These are phyloP conservation scores for Sphenopsis melanotis DNA, from an alignment of 2,797 vertebrate genomes.

Conservation along the genomic window DNA sequence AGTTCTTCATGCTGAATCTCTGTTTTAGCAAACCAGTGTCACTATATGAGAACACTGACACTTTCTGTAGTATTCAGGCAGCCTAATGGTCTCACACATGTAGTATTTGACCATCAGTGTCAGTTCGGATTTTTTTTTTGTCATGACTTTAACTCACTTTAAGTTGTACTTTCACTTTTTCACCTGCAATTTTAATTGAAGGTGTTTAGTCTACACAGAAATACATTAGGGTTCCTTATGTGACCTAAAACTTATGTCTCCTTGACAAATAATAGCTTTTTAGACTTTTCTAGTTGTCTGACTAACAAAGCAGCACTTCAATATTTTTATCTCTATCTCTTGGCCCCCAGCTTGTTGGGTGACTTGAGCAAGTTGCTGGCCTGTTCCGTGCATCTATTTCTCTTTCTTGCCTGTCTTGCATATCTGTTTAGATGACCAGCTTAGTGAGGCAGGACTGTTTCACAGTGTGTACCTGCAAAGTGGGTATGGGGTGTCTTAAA, in stretches of 20 bases:
- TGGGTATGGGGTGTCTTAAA: neutral
- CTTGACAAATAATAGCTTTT: neutral
- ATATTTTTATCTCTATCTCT: neutral
- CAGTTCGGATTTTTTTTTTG: neutral
- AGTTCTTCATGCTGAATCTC: neutral
- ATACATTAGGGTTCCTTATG: neutral
- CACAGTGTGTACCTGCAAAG: neutral
- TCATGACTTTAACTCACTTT: neutral
- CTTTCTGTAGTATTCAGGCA: neutral
- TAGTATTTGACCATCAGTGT: neutral
- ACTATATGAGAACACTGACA: neutral
- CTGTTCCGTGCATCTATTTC: neutral
- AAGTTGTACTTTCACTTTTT: neutral
- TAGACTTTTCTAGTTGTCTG: neutral
- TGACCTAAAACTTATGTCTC: neutral
- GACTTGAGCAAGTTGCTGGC: neutral
- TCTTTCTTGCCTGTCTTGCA: neutral
- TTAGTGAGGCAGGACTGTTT: neutral
- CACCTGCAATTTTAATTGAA: neutral
- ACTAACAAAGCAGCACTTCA: neutral
- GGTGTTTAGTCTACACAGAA: neutral
- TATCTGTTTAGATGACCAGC: neutral
- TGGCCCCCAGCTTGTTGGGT: neutral
- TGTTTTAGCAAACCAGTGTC: neutral
- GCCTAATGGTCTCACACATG: fast-evolving